A percentile compares a stretch with the other conserved stretches of the same genome.
Evolutionary conservation across 92 coral and sea anemone species (phyloP).

Genomic region (Phenganax subtilis): DNA sequence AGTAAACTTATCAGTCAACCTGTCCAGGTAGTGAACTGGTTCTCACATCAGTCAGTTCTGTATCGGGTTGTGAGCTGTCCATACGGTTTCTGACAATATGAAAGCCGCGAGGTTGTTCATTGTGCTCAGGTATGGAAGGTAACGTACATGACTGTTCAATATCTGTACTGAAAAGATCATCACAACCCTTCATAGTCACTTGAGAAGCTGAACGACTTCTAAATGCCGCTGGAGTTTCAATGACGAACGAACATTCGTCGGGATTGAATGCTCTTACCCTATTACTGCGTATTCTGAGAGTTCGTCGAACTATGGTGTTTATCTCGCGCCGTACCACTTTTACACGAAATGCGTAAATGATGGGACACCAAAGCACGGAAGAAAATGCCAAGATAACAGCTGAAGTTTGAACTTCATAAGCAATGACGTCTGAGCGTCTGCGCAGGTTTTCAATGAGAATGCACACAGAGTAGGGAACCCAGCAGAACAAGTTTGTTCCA

Average conservation of each 20-base stretch:
- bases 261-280: conserved; percentile 63
- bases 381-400: conserved; percentile 58
- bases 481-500: conserved; percentile 65
- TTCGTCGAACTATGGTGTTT: conserved; percentile 43
- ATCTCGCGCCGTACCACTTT: conserved; percentile 69
- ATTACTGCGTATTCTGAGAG: conserved; percentile 44
- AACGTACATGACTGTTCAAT: conserved; percentile 61
- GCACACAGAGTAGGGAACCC: conserved; percentile 70
- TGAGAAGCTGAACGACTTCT: conserved; percentile 80
- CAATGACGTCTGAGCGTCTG: conserved; percentile 45
- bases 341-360: conserved; percentile 86
- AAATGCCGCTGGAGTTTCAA: conserved; percentile 60
- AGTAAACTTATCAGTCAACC: conserved; percentile 8
- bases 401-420: conserved; percentile 53
- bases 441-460: conserved; percentile 62
- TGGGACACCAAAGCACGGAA: conserved; percentile 62
- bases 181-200: conserved; percentile 68
- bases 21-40: conserved; percentile 39
- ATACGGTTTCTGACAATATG: conserved; percentile 38
- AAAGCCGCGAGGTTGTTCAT: background rate
- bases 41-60: conserved; percentile 72
- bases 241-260: conserved; percentile 57
- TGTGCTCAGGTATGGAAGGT: conserved; percentile 35
- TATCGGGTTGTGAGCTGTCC: conserved; percentile 43
- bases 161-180: conserved; percentile 48